Conservation (phyloP, 2,888 invertebrate species). For the Scrobipalpa atriplicella region DNA sequence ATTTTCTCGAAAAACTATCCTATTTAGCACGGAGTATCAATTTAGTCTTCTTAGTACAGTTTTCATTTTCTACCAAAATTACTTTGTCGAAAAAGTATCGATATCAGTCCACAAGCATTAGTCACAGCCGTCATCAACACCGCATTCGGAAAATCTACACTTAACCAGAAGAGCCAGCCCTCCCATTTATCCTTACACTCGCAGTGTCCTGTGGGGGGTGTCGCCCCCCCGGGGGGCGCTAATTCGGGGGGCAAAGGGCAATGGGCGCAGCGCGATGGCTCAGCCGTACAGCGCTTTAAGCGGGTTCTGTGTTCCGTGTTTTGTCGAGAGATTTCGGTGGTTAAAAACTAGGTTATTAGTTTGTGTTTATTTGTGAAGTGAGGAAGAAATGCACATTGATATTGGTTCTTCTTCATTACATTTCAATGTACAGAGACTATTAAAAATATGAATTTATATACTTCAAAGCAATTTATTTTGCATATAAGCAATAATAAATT, state of each 20-base stretch:
- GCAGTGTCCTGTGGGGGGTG: constrained; percentile 67
- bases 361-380: neutral
- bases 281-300: constrained; percentile 12
- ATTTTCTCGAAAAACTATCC: constrained; percentile 16
- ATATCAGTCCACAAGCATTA: constrained; percentile 50
- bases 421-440: too few relatives aligned
- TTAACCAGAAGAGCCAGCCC: constrained; percentile 83
- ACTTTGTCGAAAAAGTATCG: constrained; percentile 40
- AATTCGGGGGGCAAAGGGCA: constrained; percentile 76
- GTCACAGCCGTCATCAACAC: constrained; percentile 77
- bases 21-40: too few relatives aligned
- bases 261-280: constrained; percentile 49
- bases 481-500: too few relatives aligned
- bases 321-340: constrained; percentile 4
- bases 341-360: neutral
- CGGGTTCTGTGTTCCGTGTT: constrained; percentile 1
- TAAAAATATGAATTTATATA: too few relatives aligned
- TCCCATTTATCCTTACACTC: constrained; percentile 83
- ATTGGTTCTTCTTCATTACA: too few relatives aligned
- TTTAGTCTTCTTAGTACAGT: too few relatives aligned
- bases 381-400: too few relatives aligned
- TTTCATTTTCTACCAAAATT: too few relatives aligned
- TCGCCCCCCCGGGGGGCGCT: constrained; percentile 49
- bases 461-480: too few relatives aligned
- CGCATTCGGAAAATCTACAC: constrained; percentile 84